A percentile compares a stretch with the other conserved stretches of the same genome.
Evolutionary conservation across 2,797 vertebrate species (phyloP).

Genomic region (Aldrovandia affinis): DNA sequence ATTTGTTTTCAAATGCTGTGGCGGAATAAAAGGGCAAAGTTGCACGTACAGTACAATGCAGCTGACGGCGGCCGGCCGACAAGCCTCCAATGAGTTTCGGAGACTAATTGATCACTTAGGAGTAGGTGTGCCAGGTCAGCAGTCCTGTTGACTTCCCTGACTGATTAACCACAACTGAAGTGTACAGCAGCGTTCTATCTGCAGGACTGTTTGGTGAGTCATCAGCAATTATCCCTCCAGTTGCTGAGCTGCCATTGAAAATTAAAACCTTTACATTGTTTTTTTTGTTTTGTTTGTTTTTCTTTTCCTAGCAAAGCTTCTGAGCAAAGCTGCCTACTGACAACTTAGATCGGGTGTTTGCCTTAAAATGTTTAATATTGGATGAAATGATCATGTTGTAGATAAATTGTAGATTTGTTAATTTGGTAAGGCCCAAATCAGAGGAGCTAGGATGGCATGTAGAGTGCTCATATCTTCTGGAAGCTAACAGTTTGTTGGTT

Average conservation of each 20-base stretch:
- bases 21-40: not conserved
- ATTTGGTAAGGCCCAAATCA: not conserved
- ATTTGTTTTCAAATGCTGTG: not conserved
- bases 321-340: conserved; percentile 18
- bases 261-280: conserved; percentile 43
- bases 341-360: conserved; percentile 4
- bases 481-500: not conserved
- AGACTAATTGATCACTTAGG: conserved; percentile 52
- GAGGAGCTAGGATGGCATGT: not conserved
- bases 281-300: conserved; percentile 30
- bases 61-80: not conserved
- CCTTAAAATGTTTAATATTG: conserved; percentile 24
- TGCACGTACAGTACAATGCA: not conserved
- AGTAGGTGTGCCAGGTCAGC: conserved; percentile 50
- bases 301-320: conserved; percentile 24
- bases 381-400: conserved; percentile 2
- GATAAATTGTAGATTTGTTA: not conserved
- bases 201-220: conserved; percentile 45
- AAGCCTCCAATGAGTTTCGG: conserved; percentile 17
- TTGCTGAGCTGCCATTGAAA: conserved; percentile 35
- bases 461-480: not conserved
- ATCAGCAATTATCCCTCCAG: conserved; percentile 53
- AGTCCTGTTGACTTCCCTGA: conserved; percentile 47
- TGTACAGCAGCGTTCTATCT: conserved; percentile 40
- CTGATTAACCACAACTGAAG: conserved; percentile 58